Evolutionary conservation across 2,113 vertebrate genomes (phyloP).

Genomic region (Prunella fulvescens): DNA sequence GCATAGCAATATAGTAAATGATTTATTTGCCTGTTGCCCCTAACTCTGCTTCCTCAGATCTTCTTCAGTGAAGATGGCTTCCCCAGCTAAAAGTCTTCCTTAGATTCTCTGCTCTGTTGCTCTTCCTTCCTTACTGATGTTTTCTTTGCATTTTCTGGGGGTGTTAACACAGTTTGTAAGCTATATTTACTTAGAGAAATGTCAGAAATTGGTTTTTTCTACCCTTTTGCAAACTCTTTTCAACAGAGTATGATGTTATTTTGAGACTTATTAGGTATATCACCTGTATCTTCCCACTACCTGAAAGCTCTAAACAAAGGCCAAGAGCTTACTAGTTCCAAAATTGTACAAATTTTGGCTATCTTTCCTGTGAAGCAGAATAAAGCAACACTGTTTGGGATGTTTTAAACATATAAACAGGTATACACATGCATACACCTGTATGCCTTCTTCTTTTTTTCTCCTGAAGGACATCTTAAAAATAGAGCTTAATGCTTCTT

Average conservation of each 20-base stretch:
- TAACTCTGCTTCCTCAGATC: background rate
- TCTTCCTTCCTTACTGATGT: background rate
- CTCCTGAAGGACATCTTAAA: background rate
- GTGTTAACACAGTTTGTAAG: background rate
- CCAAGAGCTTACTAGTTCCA: background rate
- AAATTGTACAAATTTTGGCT: background rate
- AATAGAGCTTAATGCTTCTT: background rate
- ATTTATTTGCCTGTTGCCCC: background rate
- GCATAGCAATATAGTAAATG: background rate
- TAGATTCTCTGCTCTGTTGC: background rate
- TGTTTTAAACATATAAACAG: background rate
- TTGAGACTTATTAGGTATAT: background rate
- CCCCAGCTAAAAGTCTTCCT: background rate
- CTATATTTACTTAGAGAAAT: background rate
- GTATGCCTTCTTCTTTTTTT: background rate
- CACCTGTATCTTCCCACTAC: background rate
- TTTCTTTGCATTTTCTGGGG: background rate
- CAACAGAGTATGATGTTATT: background rate
- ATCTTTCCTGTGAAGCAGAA: background rate
- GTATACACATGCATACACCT: accelerated
- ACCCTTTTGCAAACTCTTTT: background rate
- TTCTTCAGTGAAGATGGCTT: background rate
- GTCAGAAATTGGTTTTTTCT: background rate
- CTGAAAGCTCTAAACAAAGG: background rate
- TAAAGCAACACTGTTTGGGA: background rate